A percentile compares a stretch with the other conserved stretches of the same genome.
Evolutionary conservation across 2,113 vertebrate genomes (phyloP).

Genomic region (Rhinichthys klamathensis): DNA sequence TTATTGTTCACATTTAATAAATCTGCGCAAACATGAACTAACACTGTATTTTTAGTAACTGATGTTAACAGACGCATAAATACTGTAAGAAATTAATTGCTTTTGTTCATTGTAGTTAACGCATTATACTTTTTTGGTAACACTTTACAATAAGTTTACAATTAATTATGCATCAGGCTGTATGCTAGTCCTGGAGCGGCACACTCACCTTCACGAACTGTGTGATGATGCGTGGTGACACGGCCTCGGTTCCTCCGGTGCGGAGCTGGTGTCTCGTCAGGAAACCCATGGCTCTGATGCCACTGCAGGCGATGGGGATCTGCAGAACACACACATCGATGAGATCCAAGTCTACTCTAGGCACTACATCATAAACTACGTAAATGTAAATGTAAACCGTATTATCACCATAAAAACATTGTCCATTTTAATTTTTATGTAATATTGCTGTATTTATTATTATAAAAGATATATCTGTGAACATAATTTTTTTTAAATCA

Average conservation of each 20-base stretch:
- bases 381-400: no score
- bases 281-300: slow-evolving; percentile 92
- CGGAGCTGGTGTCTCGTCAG: slow-evolving; percentile 90
- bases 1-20: no score
- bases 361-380: no score
- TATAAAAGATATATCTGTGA: no score
- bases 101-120: neutral
- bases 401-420: no score
- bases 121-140: neutral
- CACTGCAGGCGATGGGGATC: slow-evolving; percentile 95
- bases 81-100: neutral
- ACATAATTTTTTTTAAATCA: no score
- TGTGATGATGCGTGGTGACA: slow-evolving; percentile 84
- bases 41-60: neutral
- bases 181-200: no score
- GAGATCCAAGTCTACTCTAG: neutral
- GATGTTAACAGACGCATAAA: neutral
- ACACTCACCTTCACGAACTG: slow-evolving; percentile 90
- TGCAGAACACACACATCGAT: slow-evolving; percentile 58
- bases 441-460: no score
- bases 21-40: no score
- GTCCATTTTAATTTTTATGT: no score
- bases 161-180: neutral
- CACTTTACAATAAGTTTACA: no score
- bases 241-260: slow-evolving; percentile 66